These are phyloP conservation scores for Elmis aenea DNA, from an alignment of 2,888 invertebrate genomes.

Conservation along the genomic window DNA sequence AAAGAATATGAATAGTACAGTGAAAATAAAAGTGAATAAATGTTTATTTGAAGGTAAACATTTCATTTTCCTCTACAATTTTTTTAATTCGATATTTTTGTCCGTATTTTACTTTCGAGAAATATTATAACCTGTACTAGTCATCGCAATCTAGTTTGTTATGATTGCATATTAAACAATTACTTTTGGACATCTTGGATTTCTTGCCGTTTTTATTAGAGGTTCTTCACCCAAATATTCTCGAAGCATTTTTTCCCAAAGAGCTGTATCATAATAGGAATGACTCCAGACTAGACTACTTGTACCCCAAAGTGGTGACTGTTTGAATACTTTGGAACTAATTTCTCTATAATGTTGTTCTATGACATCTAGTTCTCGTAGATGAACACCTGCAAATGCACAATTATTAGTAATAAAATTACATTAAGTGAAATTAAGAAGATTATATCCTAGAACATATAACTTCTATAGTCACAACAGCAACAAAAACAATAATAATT, in stretches of 20 bases:
- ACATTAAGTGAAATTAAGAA: too few relatives aligned
- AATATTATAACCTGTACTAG: too few relatives aligned
- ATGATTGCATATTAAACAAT: background rate
- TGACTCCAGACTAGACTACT: constrained; percentile 78
- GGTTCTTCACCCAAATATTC: constrained; percentile 58
- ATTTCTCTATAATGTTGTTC: constrained; percentile 56
- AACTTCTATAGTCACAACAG: too few relatives aligned
- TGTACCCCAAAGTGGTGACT: constrained; percentile 62
- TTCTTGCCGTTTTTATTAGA: constrained; percentile 56
- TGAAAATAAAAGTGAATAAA: background rate
- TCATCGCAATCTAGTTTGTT: too few relatives aligned
- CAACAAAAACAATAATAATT: too few relatives aligned
- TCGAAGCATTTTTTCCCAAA: constrained; percentile 75
- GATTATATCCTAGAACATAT: too few relatives aligned
- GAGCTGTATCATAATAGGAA: constrained; percentile 80
- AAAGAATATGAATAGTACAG: too few relatives aligned
- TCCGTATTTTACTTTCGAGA: too few relatives aligned
- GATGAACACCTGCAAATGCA: constrained; percentile 48
- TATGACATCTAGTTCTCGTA: constrained; percentile 56
- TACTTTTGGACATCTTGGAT: constrained; percentile 55
- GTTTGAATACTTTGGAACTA: constrained; percentile 62
- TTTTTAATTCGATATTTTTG: too few relatives aligned
- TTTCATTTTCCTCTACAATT: too few relatives aligned
- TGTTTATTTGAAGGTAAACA: too few relatives aligned
- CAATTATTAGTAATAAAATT: too few relatives aligned